phyloP scores from a whole-genome alignment of 2,797 vertebrate genomes.

The Melanitta fusca region DNA sequence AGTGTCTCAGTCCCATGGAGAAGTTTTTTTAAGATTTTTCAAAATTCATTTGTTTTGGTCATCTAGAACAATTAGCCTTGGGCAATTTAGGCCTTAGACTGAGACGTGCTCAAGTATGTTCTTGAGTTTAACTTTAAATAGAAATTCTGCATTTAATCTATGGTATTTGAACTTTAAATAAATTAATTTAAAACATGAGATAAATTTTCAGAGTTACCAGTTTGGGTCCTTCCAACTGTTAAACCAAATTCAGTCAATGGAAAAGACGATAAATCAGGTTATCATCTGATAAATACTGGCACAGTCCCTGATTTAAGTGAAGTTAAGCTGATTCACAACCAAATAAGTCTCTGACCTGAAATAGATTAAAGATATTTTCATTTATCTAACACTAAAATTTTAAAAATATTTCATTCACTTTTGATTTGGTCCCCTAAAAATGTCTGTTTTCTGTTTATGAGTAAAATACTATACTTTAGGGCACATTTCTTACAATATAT shows the following conservation, averaged over 20 bases:
- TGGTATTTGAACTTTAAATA: neutral
- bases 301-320: neutral
- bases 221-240: neutral
- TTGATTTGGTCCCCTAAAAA: conserved; percentile 17
- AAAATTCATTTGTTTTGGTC: neutral
- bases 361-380: neutral
- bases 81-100: neutral
- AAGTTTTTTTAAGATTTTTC: neutral
- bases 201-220: neutral
- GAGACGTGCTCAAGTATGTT: neutral
- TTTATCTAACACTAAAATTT: neutral
- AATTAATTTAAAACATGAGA: neutral
- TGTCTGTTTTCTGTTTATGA: neutral
- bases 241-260: neutral
- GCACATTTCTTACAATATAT: conserved; percentile 38
- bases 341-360: neutral
- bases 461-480: conserved; percentile 24
- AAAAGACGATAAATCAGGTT: neutral
- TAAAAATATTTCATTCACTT: conserved; percentile 1
- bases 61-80: neutral
- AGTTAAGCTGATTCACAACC: neutral
- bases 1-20: neutral
- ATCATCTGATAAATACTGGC: neutral
- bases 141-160: neutral
- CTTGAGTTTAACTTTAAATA: neutral